Percentiles rank a stretch among this genome's conserved stretches.
Evolutionary conservation across 1,140 invertebrate species (phyloP).

Genomic region (Archivesica marissinica): DNA sequence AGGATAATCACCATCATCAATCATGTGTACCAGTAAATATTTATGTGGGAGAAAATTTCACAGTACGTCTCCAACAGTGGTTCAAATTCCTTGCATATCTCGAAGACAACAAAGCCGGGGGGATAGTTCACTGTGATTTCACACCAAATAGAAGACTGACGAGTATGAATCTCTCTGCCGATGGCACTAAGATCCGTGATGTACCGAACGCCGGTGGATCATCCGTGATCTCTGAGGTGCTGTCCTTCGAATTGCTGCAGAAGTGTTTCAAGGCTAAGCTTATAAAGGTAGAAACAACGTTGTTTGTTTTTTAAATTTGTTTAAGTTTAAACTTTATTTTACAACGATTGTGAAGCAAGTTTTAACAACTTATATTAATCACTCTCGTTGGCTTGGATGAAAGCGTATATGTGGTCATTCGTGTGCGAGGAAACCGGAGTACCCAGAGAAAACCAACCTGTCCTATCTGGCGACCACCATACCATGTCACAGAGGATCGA

Average conservation of each 20-base stretch:
- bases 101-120: conserved; percentile 64
- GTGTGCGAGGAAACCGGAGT: too few species aligned
- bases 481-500: too few species aligned
- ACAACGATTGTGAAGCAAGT: too few species aligned
- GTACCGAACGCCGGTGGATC: conserved; percentile 82
- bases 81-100: conserved; percentile 69
- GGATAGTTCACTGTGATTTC: conserved; percentile 74
- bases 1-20: neutral
- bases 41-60: conserved; percentile 76
- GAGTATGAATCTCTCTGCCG: conserved; percentile 73
- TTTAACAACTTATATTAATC: too few species aligned
- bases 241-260: conserved; percentile 81
- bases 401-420: too few species aligned
- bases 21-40: conserved; percentile 68
- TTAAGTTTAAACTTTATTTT: too few species aligned
- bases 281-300: conserved; percentile 72
- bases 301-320: too few species aligned
- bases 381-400: too few species aligned
- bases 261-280: conserved; percentile 77
- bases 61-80: conserved; percentile 69
- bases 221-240: conserved; percentile 80
- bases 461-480: too few species aligned
- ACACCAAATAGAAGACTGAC: conserved; percentile 64
- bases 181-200: conserved; percentile 67
- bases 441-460: too few species aligned